phyloP scores from a whole-genome alignment of 2,113 vertebrate species.

The Alaudala cheleensis region DNA sequence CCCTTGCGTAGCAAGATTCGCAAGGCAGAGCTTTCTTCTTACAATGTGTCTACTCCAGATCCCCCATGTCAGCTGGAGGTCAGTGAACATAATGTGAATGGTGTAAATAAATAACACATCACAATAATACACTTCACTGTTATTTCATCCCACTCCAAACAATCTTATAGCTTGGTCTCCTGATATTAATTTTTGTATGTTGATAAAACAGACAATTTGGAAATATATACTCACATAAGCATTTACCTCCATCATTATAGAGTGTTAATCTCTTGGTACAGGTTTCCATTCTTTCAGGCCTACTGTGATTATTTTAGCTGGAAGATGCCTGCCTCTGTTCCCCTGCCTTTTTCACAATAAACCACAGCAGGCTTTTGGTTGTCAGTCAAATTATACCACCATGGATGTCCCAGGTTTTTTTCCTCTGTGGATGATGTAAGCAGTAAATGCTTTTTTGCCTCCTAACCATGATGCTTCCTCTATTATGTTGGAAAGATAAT shows the following conservation, averaged over 20 bases:
- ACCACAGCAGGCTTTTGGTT: neutral
- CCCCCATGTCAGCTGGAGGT: neutral
- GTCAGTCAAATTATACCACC: neutral
- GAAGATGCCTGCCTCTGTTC: neutral
- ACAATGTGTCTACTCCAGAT: fast-evolving
- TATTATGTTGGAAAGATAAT: neutral
- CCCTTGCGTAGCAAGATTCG: neutral
- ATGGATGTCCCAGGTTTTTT: neutral
- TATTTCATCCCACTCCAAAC: neutral
- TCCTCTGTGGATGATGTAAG: neutral
- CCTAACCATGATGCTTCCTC: neutral
- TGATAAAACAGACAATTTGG: neutral
- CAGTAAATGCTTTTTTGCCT: neutral
- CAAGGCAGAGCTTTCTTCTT: neutral
- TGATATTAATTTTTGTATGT: neutral
- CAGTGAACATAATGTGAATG: neutral
- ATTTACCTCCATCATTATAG: neutral
- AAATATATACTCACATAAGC: neutral
- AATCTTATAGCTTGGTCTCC: neutral
- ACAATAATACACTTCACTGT: neutral
- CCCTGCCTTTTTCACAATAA: neutral
- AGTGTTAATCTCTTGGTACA: neutral
- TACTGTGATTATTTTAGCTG: neutral
- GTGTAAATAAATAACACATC: neutral
- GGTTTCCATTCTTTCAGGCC: neutral